These are phyloP conservation scores for Xanthia togata DNA, from an alignment of 2,888 invertebrate genomes.

Conservation along the genomic window DNA sequence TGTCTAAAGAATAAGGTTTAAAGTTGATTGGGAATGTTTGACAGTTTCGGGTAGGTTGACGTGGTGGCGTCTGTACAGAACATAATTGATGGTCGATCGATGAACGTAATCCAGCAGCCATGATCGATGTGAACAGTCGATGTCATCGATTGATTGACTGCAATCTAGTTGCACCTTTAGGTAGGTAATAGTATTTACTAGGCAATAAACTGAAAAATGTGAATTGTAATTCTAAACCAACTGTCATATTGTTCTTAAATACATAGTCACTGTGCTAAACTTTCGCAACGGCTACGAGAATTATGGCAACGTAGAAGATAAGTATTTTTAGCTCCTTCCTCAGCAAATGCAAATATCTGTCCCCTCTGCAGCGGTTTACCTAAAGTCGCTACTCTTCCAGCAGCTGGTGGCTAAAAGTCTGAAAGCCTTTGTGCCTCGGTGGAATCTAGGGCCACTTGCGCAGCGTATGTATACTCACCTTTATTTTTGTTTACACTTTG, in stretches of 20 bases:
- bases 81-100: background rate
- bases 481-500: slow-evolving; percentile 65
- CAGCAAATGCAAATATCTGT: slow-evolving; percentile 31
- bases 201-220: background rate
- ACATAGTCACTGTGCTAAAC: background rate
- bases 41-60: too few relatives aligned
- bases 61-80: too few relatives aligned
- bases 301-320: background rate
- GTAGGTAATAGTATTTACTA: background rate
- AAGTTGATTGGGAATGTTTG: too few relatives aligned
- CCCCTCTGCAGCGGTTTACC: slow-evolving; percentile 60
- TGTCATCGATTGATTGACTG: background rate
- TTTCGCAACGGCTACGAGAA: background rate
- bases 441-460: slow-evolving; percentile 77
- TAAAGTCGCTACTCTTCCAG: slow-evolving; percentile 70
- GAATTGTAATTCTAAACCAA: background rate
- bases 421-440: slow-evolving; percentile 80
- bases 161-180: background rate
- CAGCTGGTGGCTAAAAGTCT: slow-evolving; percentile 80
- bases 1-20: too few relatives aligned
- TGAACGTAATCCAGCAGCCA: background rate
- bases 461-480: slow-evolving; percentile 66
- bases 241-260: background rate
- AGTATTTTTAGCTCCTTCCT: background rate
- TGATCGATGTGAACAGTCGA: background rate